Conservation (phyloP, 2,113 vertebrate genomes). For the Lontra canadensis region DNA sequence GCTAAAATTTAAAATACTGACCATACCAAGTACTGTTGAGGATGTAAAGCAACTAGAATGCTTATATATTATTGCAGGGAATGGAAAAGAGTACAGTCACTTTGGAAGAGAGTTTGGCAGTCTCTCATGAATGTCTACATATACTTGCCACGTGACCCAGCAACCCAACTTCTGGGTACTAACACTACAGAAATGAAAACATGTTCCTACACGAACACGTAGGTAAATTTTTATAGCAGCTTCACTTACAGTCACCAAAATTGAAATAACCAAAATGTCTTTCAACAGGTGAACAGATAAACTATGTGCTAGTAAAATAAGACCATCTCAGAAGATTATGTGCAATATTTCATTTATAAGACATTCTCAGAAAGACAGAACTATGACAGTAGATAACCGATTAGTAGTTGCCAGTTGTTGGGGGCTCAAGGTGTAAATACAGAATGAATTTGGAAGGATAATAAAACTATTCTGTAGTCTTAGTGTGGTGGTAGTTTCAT, state of each 20-base stretch:
- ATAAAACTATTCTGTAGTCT: not conserved
- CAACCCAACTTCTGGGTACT: not conserved
- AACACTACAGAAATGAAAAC: not conserved
- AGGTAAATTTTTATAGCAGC: not conserved
- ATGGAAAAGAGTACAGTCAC: not conserved
- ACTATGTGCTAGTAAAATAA: not conserved
- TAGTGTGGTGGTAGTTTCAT: not conserved
- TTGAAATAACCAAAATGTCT: not conserved
- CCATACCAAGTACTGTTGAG: not conserved
- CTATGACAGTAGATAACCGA: accelerated
- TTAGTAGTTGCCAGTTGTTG: not conserved
- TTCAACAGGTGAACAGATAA: not conserved
- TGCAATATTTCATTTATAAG: not conserved
- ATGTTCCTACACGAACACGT: not conserved
- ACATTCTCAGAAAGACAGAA: not conserved
- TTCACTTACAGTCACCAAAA: not conserved
- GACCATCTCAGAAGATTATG: not conserved
- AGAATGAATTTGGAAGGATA: not conserved
- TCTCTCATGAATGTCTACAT: not conserved
- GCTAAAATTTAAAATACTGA: not conserved
- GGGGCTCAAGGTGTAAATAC: no score
- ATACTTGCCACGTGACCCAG: not conserved
- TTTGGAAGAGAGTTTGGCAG: not conserved
- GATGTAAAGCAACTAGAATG: not conserved
- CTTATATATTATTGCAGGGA: accelerated